Evolutionary conservation across 2,113 vertebrate genomes (phyloP), one percentile per base, ranked within the genome.

Genomic region (Peucedramus taeniatus): DNA sequence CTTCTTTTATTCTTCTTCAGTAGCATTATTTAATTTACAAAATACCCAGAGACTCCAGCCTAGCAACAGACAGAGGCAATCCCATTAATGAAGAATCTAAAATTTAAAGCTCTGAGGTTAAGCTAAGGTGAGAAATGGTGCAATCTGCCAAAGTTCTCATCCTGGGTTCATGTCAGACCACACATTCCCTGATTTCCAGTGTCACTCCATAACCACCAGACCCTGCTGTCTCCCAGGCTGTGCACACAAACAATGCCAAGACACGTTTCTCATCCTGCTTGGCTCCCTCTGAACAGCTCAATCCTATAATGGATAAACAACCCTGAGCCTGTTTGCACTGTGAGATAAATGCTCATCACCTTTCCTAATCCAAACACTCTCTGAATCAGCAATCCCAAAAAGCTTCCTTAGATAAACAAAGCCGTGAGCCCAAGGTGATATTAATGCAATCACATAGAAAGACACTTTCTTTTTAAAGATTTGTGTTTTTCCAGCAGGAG

Each of bases 211-310:
- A 57, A 19, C 21, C 60, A 66, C 6, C 39, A 70, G 33, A 15
- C 39, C 50, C 44, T 50, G 30, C 24, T 35, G 22, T 20, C 35
- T 47, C 61, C 35, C 51, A 35, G 47, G 78, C 39, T 44, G 39
- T 18, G 33, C 53, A 23, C 11, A 40, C 6, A 14, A 82, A 54
- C 2, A 60, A 3, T 22, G 16, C 16, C 74, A 84, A 75, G 30
- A 16, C 42, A 63, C 0, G 0, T 35, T 19, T 37, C 60, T 35
- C 33, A 44, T 31, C 42, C 69, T 0, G 1, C 51, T 39, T 39
- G 39, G 5, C 26, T n/a, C 18, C 33, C 30, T 74, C 54, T 28
- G 42, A 83, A 37, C n/a, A 65, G 28, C 30, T 35, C 72, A 81
- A 11, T 30, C 33, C 39, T 33, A 3, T 18, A 33, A 47, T 1